Conservation (phyloP, 2,888 invertebrate species). For the Ephialtes manifestator region DNA sequence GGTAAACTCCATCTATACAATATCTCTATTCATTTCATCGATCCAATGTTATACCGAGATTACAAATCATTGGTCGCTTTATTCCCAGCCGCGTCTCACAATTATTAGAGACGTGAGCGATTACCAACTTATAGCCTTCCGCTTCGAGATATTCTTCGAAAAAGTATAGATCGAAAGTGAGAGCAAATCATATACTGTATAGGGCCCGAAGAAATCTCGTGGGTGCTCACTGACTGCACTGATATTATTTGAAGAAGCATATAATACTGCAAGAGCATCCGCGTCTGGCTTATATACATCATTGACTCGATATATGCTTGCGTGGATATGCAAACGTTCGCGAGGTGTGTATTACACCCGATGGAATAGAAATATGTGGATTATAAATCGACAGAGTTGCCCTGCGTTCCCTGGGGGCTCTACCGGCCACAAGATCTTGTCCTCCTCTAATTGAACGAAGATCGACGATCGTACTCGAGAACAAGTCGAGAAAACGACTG, state of each 20-base stretch:
- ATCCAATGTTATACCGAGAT: conserved; percentile 13
- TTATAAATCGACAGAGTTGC: conserved; percentile 62
- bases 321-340: conserved; percentile 8
- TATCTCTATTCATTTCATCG: conserved; percentile 26
- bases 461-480: conserved; percentile 54
- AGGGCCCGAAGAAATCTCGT: conserved; percentile 35
- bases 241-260: conserved; percentile 63
- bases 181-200: conserved; percentile 39
- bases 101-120: conserved; percentile 57
- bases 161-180: conserved; percentile 53
- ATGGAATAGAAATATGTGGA: conserved; percentile 62
- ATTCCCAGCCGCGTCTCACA: conserved; percentile 43
- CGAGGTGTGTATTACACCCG: conserved; percentile 57
- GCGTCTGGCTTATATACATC: conserved; percentile 19
- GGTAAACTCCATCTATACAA: conserved; percentile 13
- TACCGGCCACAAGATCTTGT: conserved; percentile 50
- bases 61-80: conserved; percentile 44
- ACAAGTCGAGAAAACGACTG: conserved; percentile 14
- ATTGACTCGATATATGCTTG: conserved; percentile 18
- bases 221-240: conserved; percentile 19
- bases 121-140: conserved; percentile 12
- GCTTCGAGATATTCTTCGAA: conserved; percentile 5
- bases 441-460: conserved; percentile 66
- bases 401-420: conserved; percentile 36
- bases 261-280: conserved; percentile 29